phyloP scores from a whole-genome alignment of 2,888 invertebrate species.

The Heteropelma amictum region DNA sequence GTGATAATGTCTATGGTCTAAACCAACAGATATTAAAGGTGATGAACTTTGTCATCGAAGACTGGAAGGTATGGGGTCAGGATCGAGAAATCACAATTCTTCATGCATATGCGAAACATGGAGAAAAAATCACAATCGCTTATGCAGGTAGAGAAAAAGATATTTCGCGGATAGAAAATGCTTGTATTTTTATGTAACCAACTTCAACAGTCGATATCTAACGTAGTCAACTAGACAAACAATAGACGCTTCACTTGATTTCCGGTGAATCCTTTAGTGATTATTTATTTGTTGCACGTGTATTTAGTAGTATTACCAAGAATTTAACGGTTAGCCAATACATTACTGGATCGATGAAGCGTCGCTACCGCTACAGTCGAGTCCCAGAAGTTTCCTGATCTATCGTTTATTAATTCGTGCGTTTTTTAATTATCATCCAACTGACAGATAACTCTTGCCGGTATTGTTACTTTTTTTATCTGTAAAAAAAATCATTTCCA shows the following conservation, averaged over 20 bases:
- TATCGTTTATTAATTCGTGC: too few relatives aligned
- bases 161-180: neutral
- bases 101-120: conserved; percentile 31
- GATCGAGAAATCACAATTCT: conserved; percentile 17
- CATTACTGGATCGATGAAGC: too few relatives aligned
- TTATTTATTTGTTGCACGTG: too few relatives aligned
- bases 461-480: neutral
- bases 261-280: too few relatives aligned
- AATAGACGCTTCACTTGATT: too few relatives aligned
- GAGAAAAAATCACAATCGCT: conserved; percentile 21
- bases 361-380: too few relatives aligned
- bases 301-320: too few relatives aligned
- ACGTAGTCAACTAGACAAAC: too few relatives aligned
- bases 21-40: conserved; percentile 10
- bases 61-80: conserved; percentile 30
- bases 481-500: neutral
- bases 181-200: neutral
- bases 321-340: too few relatives aligned
- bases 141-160: conserved; percentile 23
- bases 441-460: neutral
- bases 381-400: too few relatives aligned
- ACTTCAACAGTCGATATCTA: too few relatives aligned
- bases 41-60: neutral
- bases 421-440: neutral
- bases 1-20: too few relatives aligned